Conservation (phyloP, 2,113 vertebrate species). For the Lamprologus lemairii region DNA sequence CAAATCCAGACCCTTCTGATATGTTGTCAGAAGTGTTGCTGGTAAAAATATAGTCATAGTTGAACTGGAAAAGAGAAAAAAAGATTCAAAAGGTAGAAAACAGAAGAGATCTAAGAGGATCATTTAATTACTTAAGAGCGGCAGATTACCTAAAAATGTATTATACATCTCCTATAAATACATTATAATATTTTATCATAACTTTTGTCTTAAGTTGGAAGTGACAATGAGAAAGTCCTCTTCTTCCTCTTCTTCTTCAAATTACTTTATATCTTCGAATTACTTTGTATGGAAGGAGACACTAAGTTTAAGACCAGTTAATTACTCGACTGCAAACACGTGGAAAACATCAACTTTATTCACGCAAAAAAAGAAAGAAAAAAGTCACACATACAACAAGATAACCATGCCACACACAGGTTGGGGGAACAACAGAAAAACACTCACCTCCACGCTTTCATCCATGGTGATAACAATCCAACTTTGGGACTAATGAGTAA, state of each 20-base stretch:
- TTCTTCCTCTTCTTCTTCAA: neutral
- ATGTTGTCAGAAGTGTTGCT: constrained; percentile 64
- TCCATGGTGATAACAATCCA: neutral
- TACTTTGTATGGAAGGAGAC: neutral
- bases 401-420: neutral
- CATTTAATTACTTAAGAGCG: neutral
- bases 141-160: neutral
- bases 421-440: neutral
- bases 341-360: neutral
- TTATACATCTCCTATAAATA: neutral
- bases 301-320: neutral
- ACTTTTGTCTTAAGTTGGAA: neutral
- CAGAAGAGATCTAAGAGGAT: neutral
- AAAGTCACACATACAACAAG: neutral
- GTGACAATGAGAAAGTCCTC: neutral
- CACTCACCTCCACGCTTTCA: constrained; percentile 32
- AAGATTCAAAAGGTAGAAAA: neutral
- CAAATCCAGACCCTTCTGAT: constrained; percentile 70
- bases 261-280: neutral
- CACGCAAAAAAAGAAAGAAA: neutral
- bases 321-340: neutral
- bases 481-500: neutral
- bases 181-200: neutral
- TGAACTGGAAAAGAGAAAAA: constrained; percentile 9
- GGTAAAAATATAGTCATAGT: neutral